These are phyloP conservation scores for Subacronicta megacephala DNA, from an alignment of 2,888 invertebrate species.

Conservation along the genomic window DNA sequence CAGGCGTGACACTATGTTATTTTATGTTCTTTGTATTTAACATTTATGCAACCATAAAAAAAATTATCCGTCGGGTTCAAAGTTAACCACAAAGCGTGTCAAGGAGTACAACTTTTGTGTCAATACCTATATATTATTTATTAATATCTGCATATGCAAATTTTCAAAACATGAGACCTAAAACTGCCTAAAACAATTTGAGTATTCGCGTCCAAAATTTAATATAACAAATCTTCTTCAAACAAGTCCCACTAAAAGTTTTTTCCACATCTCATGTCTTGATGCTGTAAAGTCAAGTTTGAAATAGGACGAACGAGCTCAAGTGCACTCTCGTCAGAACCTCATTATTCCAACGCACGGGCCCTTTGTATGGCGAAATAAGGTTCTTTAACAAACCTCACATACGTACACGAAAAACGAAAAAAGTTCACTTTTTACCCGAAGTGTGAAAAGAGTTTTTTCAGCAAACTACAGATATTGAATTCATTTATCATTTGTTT, in stretches of 20 bases:
- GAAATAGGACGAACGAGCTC: constrained; percentile 78
- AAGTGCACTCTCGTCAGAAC: constrained; percentile 77
- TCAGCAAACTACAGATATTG: constrained; percentile 5
- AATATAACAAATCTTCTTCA: constrained; percentile 9
- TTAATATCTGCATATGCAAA: too few relatives aligned
- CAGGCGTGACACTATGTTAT: too few relatives aligned
- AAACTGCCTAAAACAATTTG: background rate
- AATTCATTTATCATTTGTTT: background rate
- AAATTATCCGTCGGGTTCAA: too few relatives aligned
- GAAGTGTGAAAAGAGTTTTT: constrained; percentile 1
- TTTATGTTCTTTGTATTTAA: too few relatives aligned
- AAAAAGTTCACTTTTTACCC: constrained; percentile 9
- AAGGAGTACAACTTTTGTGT: too few relatives aligned
- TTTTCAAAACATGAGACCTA: background rate
- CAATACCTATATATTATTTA: too few relatives aligned
- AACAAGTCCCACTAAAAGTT: constrained; percentile 48
- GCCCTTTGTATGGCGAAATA: constrained; percentile 86
- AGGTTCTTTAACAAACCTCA: constrained; percentile 87
- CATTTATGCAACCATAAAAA: too few relatives aligned
- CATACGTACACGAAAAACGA: constrained; percentile 65
- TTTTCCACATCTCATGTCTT: constrained; percentile 62
- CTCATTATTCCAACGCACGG: constrained; percentile 88
- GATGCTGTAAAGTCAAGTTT: constrained; percentile 78
- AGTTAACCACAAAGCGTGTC: too few relatives aligned
- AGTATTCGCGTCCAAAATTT: background rate